Evolutionary conservation across 2,113 vertebrate genomes (phyloP).

Genomic region (Henicopernis longicauda): DNA sequence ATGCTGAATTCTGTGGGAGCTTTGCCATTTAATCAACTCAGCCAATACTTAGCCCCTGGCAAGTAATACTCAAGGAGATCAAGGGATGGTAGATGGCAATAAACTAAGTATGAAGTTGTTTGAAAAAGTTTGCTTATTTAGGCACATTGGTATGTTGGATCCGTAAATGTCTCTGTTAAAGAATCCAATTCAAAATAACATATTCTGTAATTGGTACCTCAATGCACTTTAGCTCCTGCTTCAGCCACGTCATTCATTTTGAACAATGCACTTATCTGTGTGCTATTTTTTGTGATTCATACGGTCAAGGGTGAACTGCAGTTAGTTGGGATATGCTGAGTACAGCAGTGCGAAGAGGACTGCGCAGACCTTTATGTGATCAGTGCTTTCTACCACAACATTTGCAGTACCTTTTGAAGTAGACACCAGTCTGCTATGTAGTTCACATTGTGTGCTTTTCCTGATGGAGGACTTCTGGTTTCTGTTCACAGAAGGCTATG

Average conservation of each 20-base stretch:
- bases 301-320: neutral
- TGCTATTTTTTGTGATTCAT: neutral
- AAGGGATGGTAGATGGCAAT: neutral
- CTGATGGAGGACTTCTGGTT: neutral
- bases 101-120: neutral
- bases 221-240: neutral
- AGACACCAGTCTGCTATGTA: neutral
- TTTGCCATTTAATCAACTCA: neutral
- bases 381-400: neutral
- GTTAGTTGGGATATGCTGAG: neutral
- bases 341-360: neutral
- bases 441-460: neutral
- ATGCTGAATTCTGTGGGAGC: neutral
- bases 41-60: neutral
- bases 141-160: neutral
- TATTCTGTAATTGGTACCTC: neutral
- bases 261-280: neutral
- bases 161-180: neutral
- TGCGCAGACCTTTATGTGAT: neutral
- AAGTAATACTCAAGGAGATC: neutral
- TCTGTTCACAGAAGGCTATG: neutral
- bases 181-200: neutral
- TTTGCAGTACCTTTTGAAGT: neutral
- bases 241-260: neutral
- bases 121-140: neutral